phyloP scores from a whole-genome alignment of 1,140 invertebrate genomes.

The Holotrichia oblita region DNA sequence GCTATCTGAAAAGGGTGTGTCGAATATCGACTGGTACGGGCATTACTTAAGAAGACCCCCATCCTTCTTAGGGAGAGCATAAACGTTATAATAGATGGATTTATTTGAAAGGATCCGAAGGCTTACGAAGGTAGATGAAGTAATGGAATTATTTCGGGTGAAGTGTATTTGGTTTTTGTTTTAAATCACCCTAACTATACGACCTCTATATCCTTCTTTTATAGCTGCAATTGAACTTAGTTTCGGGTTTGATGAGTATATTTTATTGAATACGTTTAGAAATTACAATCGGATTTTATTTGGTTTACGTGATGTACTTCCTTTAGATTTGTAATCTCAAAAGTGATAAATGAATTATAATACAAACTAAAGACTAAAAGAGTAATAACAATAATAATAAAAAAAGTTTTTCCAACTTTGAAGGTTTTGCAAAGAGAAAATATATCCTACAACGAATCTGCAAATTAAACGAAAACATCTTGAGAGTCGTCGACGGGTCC shows the following conservation, averaged over 20 bases:
- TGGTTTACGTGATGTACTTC: no score
- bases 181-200: not conserved
- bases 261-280: not conserved
- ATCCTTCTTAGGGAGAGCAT: not conserved
- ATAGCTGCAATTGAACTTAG: not conserved
- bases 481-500: no score
- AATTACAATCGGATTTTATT: no score
- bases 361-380: no score
- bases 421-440: no score
- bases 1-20: constrained; percentile 24
- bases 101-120: not conserved
- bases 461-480: no score
- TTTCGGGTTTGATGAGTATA: not conserved
- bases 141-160: not conserved
- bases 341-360: no score
- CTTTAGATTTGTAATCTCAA: no score
- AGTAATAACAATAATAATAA: no score
- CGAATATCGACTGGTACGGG: constrained; percentile 6
- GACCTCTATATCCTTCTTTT: not conserved
- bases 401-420: no score
- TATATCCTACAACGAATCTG: no score
- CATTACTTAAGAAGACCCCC: constrained; percentile 7
- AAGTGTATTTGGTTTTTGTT: not conserved
- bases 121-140: not conserved
- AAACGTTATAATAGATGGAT: constrained; percentile 4